Evolutionary conservation across 2,797 vertebrate species (phyloP), one percentile per base, ranked within the genome.

Genomic region (Eidolon dupreanum): DNA sequence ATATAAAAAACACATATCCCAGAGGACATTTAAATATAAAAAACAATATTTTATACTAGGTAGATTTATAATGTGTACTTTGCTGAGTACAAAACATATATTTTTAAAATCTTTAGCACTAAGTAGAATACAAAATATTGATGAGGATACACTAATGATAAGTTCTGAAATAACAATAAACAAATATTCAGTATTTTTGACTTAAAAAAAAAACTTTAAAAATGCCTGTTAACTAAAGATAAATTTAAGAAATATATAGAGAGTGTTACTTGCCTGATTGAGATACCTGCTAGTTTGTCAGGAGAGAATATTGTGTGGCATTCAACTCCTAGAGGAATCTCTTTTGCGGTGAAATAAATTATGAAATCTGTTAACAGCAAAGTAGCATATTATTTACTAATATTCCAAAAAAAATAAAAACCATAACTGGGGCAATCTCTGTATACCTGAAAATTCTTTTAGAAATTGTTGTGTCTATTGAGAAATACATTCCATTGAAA

Each of bases 51-150:
- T 74, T 70, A 51, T 79, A 68, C 5, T 73, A 61, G 16, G 31
- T 75, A 78, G n/a, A 41, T 55, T 93, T 81, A 38, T 36, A 33
- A 82, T 51, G 13, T 81, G 28, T 43, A 46, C 31, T 94, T 78
- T 59, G 53, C 49, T 73, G 26, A 75, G 26, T 19, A 57, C 12
- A 63, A 68, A 77, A 63, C 41, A 49, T 28, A 38, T 65, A 79
- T 93, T 83, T 59, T 95, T 96, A 90, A 24, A 24, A 57, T 83
- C n/a, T 70, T 57, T 82, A 61, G 51, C 28, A 36, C 49, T 59
- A 71, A 26, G 17, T 82, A 68, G 75, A 75, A 33, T 73, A 90
- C 9, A 68, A 85, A 90, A 75, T 75, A 88, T 78, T 83, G 33
- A 65, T 71, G 46, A 83, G 16, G 26, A 28, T 83, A 90, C 43